These are phyloP conservation scores for Polymixis flavicincta DNA, from an alignment of 2,888 invertebrate genomes.

Conservation along the genomic window DNA sequence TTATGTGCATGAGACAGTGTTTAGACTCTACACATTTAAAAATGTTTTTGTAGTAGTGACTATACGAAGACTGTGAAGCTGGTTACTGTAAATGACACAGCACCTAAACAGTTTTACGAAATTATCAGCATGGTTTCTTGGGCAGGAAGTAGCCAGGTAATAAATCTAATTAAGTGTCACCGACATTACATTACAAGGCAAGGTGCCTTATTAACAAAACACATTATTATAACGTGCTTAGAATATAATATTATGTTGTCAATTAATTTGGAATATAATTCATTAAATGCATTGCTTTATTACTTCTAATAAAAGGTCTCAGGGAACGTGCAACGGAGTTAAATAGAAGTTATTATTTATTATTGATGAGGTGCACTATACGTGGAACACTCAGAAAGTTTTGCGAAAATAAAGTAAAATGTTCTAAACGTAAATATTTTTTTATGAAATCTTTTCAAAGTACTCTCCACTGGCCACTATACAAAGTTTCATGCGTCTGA, in stretches of 20 bases:
- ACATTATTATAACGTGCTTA: conserved; percentile 28
- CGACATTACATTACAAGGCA: conserved; percentile 7
- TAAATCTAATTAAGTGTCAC: conserved; percentile 27
- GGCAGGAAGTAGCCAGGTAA: conserved; percentile 28
- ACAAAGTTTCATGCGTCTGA: no score
- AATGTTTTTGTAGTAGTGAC: no score
- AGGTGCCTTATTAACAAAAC: conserved; percentile 9
- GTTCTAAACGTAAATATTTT: no score
- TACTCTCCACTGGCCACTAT: no score
- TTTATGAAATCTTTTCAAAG: no score
- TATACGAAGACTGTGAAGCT: not conserved
- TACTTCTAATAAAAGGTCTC: conserved; percentile 13
- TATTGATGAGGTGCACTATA: conserved; percentile 18
- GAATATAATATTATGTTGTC: conserved; percentile 8
- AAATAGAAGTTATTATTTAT: conserved; percentile 5
- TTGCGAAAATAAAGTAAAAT: no score
- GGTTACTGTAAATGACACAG: not conserved
- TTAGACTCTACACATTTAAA: no score
- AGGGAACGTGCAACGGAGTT: conserved; percentile 16
- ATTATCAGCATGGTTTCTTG: not conserved
- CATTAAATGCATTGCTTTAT: conserved; percentile 26
- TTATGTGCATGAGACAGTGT: no score
- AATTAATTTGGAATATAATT: conserved; percentile 30
- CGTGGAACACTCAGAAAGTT: no score
- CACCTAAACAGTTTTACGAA: not conserved